Conservation (phyloP, 2,797 vertebrate genomes). For the Sebastes taczanowskii region DNA sequence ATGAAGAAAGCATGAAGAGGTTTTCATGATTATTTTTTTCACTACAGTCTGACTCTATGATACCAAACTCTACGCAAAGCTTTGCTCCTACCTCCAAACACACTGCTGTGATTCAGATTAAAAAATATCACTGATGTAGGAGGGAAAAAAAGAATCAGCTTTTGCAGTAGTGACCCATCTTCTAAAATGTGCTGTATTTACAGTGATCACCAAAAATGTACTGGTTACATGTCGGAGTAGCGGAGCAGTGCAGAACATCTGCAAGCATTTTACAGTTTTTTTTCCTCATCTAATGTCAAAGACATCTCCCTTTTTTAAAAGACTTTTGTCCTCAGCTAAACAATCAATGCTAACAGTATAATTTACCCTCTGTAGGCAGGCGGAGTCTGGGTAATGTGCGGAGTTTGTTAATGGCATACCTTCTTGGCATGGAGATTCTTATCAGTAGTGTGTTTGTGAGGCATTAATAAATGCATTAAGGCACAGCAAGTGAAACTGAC, state of each 20-base stretch:
- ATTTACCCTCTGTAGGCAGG: slow-evolving; percentile 22
- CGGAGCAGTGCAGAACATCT: slow-evolving; percentile 44
- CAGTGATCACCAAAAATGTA: slow-evolving; percentile 41
- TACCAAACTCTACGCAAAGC: slow-evolving; percentile 50
- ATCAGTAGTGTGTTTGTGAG: slow-evolving; percentile 66
- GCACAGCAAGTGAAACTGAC: slow-evolving; percentile 84
- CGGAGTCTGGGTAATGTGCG: slow-evolving; percentile 28
- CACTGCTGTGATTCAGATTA: slow-evolving; percentile 4
- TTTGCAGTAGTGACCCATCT: slow-evolving; percentile 24
- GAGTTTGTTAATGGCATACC: slow-evolving; percentile 47
- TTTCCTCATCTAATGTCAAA: neutral
- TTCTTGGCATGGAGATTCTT: slow-evolving; percentile 45
- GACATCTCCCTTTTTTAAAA: neutral
- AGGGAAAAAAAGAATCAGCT: slow-evolving; percentile 11
- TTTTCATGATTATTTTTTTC: slow-evolving; percentile 8
- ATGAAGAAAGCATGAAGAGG: slow-evolving; percentile 48
- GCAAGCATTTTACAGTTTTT: slow-evolving; percentile 51
- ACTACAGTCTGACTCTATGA: slow-evolving; percentile 54
- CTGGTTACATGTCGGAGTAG: slow-evolving; percentile 37
- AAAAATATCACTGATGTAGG: slow-evolving; percentile 8
- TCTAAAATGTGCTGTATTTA: slow-evolving; percentile 66
- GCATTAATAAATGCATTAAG: slow-evolving; percentile 83
- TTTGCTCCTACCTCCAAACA: slow-evolving; percentile 28
- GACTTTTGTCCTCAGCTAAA: neutral
- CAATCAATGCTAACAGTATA: neutral